phyloP scores from a whole-genome alignment of 92 coral and sea anemone species.

The Isaurus tuberculatus region DNA sequence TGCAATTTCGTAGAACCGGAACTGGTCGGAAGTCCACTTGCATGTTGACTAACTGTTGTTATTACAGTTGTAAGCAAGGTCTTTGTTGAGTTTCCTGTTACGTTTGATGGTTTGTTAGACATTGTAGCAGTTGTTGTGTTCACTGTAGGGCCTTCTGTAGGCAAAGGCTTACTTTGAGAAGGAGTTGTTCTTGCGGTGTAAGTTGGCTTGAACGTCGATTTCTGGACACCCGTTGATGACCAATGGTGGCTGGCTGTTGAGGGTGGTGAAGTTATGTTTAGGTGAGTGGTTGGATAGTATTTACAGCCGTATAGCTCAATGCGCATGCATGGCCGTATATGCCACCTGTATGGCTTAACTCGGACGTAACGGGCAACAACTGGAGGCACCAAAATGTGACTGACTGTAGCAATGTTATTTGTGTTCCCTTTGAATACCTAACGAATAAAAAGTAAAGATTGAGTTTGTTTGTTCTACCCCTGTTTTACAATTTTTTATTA shows the following conservation, averaged over 20 bases:
- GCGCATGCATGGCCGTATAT: slow-evolving; percentile 42
- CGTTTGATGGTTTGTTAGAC: not conserved
- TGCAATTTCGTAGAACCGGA: not conserved
- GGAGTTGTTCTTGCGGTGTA: not conserved
- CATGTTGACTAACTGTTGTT: not conserved
- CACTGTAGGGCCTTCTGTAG: not conserved
- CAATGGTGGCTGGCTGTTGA: not conserved
- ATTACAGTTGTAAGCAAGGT: not conserved
- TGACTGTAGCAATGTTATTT: slow-evolving; percentile 30
- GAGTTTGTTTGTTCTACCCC: not conserved
- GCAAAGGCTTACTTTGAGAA: not conserved
- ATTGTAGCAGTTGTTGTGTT: not conserved
- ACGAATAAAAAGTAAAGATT: not conserved
- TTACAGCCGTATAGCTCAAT: slow-evolving; percentile 31
- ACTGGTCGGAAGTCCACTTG: not conserved
- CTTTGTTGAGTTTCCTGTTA: not conserved
- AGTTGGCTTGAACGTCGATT: not conserved
- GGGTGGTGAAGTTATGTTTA: not conserved
- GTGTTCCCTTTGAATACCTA: slow-evolving; percentile 31
- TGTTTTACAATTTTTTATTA: not conserved
- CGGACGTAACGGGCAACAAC: slow-evolving; percentile 31
- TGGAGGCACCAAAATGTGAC: slow-evolving; percentile 13
- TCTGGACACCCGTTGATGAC: slow-evolving; percentile 28
- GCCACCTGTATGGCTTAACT: slow-evolving; percentile 17
- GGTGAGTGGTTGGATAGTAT: not conserved